phyloP scores from a whole-genome alignment of 2,888 invertebrate species.

The Aporophyla nigra region DNA sequence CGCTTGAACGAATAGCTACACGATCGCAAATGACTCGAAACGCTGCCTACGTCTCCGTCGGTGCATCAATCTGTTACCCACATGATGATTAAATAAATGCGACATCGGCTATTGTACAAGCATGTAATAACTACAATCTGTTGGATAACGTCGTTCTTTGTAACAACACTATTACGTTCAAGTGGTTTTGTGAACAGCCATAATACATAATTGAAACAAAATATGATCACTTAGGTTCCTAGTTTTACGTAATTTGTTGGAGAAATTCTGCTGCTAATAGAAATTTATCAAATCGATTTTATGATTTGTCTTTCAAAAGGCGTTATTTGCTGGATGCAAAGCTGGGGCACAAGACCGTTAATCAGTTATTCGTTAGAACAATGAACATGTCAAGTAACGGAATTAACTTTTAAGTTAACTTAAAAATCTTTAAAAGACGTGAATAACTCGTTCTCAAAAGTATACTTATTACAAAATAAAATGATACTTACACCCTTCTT shows the following conservation, averaged over 20 bases:
- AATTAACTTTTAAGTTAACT: no score
- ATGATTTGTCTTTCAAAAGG: background rate
- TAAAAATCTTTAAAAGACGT: no score
- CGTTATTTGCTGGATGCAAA: background rate
- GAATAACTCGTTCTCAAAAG: no score
- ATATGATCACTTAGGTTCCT: constrained; percentile 42
- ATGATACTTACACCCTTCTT: no score
- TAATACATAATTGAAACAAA: constrained; percentile 48
- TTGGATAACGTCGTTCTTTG: constrained; percentile 44
- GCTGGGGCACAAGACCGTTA: no score
- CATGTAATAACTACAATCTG: constrained; percentile 8
- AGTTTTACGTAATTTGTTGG: constrained; percentile 45
- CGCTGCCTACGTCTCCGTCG: background rate
- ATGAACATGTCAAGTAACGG: no score
- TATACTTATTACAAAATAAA: no score
- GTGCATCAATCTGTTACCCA: constrained; percentile 15
- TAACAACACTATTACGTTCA: constrained; percentile 30
- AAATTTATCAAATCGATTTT: constrained; percentile 24
- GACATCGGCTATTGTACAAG: constrained; percentile 24
- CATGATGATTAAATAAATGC: constrained; percentile 25
- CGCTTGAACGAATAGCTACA: constrained; percentile 26
- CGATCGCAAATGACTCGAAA: constrained; percentile 18
- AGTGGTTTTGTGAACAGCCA: constrained; percentile 41
- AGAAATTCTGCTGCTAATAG: constrained; percentile 31
- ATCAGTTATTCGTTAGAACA: no score